Conservation (phyloP, 2,113 vertebrate species). For the Engystomops pustulosus region DNA sequence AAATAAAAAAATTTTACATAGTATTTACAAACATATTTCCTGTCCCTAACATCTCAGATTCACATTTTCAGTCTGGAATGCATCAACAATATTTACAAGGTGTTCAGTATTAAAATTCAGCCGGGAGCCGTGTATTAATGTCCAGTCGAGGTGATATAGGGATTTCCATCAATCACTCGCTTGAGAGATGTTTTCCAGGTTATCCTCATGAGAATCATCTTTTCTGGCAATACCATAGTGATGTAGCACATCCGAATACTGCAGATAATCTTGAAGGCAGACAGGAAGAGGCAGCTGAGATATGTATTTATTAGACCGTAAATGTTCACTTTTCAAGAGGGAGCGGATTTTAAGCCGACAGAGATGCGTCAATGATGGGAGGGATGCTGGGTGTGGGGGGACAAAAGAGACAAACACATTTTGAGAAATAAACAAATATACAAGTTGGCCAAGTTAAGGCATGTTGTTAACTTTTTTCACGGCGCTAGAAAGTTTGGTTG, state of each 20-base stretch:
- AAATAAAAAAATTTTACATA: too few relatives aligned
- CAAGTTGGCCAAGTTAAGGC: too few relatives aligned
- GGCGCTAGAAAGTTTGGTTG: too few relatives aligned
- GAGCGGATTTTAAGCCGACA: slow-evolving; percentile 78
- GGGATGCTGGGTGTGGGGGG: slow-evolving; percentile 64
- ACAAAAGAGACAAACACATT: neutral
- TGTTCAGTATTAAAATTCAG: neutral
- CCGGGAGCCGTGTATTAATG: neutral
- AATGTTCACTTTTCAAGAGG: slow-evolving; percentile 63
- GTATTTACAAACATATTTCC: neutral
- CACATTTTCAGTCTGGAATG: neutral
- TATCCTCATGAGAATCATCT: slow-evolving; percentile 50
- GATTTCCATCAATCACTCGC: slow-evolving; percentile 35
- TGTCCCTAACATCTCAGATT: neutral
- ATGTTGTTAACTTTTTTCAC: too few relatives aligned
- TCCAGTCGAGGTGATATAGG: slow-evolving; percentile 8
- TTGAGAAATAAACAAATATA: neutral
- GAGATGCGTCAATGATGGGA: slow-evolving; percentile 76
- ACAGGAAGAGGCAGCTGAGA: slow-evolving; percentile 70
- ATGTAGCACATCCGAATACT: slow-evolving; percentile 73
- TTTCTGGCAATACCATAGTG: slow-evolving; percentile 51
- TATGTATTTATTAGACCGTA: slow-evolving; percentile 67
- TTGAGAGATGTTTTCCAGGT: slow-evolving; percentile 31
- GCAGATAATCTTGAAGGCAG: slow-evolving; percentile 76
- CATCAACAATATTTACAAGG: slow-evolving; percentile 3